Base-by-base conservation (phyloP, 2,113 vertebrate genomes). In the Onychostoma macrolepis region DNA sequence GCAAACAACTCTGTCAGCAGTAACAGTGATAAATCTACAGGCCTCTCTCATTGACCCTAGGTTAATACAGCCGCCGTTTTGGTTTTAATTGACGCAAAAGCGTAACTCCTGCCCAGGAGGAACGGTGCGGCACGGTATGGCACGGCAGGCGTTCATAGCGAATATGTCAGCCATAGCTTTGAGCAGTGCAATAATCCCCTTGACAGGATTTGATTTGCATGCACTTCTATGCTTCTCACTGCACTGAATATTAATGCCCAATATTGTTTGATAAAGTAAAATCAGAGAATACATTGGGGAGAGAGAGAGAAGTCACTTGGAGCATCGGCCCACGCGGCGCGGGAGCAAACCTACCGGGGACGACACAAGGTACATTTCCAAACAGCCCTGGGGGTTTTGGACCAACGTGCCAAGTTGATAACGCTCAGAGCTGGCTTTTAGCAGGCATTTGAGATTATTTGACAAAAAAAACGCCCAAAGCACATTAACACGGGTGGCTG, bases 191-290 rank as follows among this genome's bases (percentile, higher is more conserved):
- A 90, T 87, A 90, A 80, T 87, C 69, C 69, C 53, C 86, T 85
- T 61, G 24, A 71, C 81, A 69, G 84, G 77, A 79, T 89, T 76
- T 80, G 58, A 84, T 90, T 87, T 87, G 85, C 86, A 89, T 85
- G 63, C 81, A 77, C 36, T 87, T 11, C 24, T 41, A 86, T 80
- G 69, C 63, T 28, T 65, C 82, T 79, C 71, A 36, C 19, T 67
- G 74, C 75, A 58, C 87, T 90, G 88, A 84, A 88, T 90, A 85
- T 88, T 90, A 87, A 90, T 86, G 87, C 38, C 79, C 86, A 83
- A 89, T 90, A 69, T 65, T 86, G 85, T 91, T 90, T 89, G 80
- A 87, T 88, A 87, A 88, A 84, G 80, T 88, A 85, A 90, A 81
- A 85, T 71, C 83, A 79, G 58, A 82, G 71, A 90, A 80, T 88